A percentile compares a stretch with the other conserved stretches of the same genome.
phyloP scores from a whole-genome alignment of 2,888 invertebrate species.

The Leucophenga montana region DNA sequence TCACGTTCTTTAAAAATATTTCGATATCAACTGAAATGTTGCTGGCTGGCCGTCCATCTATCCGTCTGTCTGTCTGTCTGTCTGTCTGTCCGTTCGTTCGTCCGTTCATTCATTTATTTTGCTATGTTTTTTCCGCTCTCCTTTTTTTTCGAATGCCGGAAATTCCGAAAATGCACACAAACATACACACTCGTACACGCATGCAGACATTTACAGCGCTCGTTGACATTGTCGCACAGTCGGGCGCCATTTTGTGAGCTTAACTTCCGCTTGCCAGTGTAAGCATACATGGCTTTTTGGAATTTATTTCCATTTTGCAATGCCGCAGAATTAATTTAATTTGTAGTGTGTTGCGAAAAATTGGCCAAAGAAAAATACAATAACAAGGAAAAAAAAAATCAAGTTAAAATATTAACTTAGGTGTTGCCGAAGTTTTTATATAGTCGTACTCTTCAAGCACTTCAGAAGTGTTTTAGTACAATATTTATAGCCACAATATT shows the following conservation, averaged over 20 bases:
- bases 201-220: too few relatives aligned
- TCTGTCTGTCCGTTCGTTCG: background rate
- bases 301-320: background rate
- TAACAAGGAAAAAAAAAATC: background rate
- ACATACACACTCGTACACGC: background rate
- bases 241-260: constrained; percentile 7
- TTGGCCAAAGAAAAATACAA: too few relatives aligned
- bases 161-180: background rate
- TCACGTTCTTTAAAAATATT: background rate
- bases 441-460: too few relatives aligned
- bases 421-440: background rate
- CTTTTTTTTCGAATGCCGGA: background rate
- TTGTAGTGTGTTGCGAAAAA: background rate
- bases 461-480: too few relatives aligned
- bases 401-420: background rate
- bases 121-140: background rate
- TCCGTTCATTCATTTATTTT: background rate
- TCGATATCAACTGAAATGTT: constrained; percentile 5
- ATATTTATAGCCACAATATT: too few relatives aligned
- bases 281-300: background rate
- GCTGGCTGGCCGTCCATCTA: background rate
- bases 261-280: constrained; percentile 2
- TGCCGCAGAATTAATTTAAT: background rate
- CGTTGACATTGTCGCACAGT: background rate
- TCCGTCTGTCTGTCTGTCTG: background rate